Conservation (phyloP, 92 coral and sea anemone genomes). For the Phenganax stokvisi region DNA sequence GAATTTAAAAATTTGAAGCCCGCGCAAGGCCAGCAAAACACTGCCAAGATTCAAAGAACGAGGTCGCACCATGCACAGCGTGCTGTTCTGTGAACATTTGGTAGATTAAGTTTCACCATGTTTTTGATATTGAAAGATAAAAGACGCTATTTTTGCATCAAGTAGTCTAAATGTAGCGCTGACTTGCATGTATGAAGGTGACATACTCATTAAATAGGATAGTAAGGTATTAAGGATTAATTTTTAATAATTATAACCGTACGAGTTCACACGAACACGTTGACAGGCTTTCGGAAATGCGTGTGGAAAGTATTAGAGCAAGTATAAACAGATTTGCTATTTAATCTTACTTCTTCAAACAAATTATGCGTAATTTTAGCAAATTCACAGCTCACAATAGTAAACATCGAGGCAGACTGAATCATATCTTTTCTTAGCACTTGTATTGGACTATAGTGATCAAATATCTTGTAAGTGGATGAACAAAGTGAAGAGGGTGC, state of each 20-base stretch:
- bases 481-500: neutral
- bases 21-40: too few species aligned
- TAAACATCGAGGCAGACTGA: neutral
- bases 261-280: constrained; percentile 10
- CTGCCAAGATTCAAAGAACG: too few species aligned
- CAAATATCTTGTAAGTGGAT: neutral
- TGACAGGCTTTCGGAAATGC: constrained; percentile 18
- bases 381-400: neutral
- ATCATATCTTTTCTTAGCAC: neutral
- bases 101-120: too few species aligned
- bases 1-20: too few species aligned
- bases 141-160: too few species aligned
- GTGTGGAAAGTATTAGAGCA: neutral
- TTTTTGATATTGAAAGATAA: too few species aligned
- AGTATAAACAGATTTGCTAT: constrained; percentile 1
- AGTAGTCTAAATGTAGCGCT: neutral
- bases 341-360: neutral
- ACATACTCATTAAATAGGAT: neutral
- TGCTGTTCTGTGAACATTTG: too few species aligned
- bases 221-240: neutral
- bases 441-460: neutral
- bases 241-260: neutral
- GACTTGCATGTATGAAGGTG: neutral
- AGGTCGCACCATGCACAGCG: too few species aligned
- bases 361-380: neutral